phyloP scores from a whole-genome alignment of 2,888 invertebrate genomes.

The Elmis aenea region DNA sequence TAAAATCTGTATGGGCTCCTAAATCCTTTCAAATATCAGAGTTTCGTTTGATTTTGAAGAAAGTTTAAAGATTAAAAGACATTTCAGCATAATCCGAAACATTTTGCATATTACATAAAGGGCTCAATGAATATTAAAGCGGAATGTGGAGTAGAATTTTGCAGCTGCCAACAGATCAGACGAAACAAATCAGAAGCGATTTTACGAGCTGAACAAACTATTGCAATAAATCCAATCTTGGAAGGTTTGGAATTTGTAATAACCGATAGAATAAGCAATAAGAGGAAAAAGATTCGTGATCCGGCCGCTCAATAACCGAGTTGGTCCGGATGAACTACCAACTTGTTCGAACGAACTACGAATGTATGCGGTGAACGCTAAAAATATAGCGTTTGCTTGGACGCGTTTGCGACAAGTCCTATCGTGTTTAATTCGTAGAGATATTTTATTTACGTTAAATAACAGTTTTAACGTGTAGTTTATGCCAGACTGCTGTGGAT shows the following conservation, averaged over 20 bases:
- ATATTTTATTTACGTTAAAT: no score
- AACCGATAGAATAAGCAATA: conserved; percentile 40
- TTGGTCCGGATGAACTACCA: conserved; percentile 18
- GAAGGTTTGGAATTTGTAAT: conserved; percentile 42
- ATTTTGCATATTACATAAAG: conserved; percentile 20
- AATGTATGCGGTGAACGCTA: conserved; percentile 17
- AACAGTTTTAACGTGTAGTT: no score
- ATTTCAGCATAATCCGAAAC: conserved; percentile 15
- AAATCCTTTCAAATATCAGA: no score
- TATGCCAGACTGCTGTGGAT: no score
- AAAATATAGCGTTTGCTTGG: conserved; percentile 11
- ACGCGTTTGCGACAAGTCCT: no score
- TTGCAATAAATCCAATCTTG: conserved; percentile 40
- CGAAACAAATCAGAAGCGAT: conserved; percentile 32
- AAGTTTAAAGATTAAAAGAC: no score
- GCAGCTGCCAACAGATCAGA: conserved; percentile 27
- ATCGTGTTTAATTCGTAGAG: no score
- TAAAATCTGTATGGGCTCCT: no score
- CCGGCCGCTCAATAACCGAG: conserved; percentile 16
- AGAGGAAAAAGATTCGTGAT: conserved; percentile 31
- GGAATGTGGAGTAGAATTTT: conserved; percentile 19
- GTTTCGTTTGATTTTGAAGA: no score
- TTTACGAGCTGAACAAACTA: conserved; percentile 36
- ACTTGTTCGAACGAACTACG: conserved; percentile 18
- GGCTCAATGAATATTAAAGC: conserved; percentile 17